Conservation (phyloP, 2,797 vertebrate species). For the Syncerus caffer region DNA sequence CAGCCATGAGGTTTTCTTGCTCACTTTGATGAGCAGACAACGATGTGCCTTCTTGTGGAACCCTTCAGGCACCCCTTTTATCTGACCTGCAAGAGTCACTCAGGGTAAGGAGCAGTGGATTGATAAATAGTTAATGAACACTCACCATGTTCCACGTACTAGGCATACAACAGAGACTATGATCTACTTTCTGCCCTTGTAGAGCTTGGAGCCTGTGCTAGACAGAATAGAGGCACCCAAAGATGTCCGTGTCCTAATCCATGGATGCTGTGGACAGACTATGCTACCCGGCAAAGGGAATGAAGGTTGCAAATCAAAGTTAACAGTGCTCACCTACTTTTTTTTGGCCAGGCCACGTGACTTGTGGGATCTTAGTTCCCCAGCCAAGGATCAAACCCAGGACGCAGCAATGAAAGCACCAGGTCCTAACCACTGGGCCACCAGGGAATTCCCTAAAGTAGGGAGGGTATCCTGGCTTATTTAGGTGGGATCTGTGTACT, state of each 20-base stretch:
- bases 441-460: neutral
- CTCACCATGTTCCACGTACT: no score
- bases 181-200: neutral
- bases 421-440: neutral
- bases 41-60: neutral
- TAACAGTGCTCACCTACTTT: neutral
- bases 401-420: neutral
- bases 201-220: neutral
- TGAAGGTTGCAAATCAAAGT: neutral
- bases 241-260: neutral
- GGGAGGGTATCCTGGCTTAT: neutral
- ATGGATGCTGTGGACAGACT: neutral
- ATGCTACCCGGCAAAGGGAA: neutral
- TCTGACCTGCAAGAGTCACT: neutral
- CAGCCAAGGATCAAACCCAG: neutral
- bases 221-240: neutral
- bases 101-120: neutral
- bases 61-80: neutral
- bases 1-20: neutral
- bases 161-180: neutral
- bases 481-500: neutral
- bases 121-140: neutral
- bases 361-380: neutral
- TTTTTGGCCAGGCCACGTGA: fast-evolving
- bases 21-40: neutral